Base-by-base conservation (phyloP, 1,140 invertebrate species). In the Drosophila biarmipes region DNA sequence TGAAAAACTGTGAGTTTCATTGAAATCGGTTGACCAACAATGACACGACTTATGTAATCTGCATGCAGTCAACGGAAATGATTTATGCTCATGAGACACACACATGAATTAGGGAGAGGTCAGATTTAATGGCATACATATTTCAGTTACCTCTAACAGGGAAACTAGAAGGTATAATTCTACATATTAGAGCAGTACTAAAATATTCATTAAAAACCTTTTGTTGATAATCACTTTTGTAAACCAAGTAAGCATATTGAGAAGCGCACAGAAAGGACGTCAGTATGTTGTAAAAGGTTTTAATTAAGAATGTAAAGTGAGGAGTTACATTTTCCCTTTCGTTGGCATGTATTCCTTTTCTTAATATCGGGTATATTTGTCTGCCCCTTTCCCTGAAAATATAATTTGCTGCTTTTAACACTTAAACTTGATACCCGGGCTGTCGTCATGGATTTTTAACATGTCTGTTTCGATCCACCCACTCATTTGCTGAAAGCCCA, bases 401-500 rank as follows among this genome's bases (percentile, higher is more conserved):
- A 31, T 12, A 49, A 49, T 31, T 49, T 15, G 15, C 8, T 31
- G 29, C 42, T 57, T 45, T 57, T n/a, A 45, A 46, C 55, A 49
- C 45, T 27, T 34, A 17, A 40, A 59, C 46, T 29, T 40, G 57
- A 52, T 61, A 35, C 37, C 15, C n/a, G 19, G 24, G 2, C 51
- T 38, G 24, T 38, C 29, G 34, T 24, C 43, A 56, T 55, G 15
- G 37, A 55, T 29, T 56, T 21, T 21, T 21, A 45, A 29, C 21
- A 45, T 55, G 21, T 27, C 37, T 21, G 10, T 24, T 37, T n/a
- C 14, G 5, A 17, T 10, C 46, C 46, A n/a, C 37, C 58, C 48
- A 61, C 59, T 55, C 51, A 71, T 75, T 63, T 57, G 53, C 46
- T 64, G 52, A 75, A 64, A 71, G 64, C 52, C 57, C 38, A 46